Base-by-base conservation (phyloP, 2,797 vertebrate genomes). In the Pempheris klunzingeri region DNA sequence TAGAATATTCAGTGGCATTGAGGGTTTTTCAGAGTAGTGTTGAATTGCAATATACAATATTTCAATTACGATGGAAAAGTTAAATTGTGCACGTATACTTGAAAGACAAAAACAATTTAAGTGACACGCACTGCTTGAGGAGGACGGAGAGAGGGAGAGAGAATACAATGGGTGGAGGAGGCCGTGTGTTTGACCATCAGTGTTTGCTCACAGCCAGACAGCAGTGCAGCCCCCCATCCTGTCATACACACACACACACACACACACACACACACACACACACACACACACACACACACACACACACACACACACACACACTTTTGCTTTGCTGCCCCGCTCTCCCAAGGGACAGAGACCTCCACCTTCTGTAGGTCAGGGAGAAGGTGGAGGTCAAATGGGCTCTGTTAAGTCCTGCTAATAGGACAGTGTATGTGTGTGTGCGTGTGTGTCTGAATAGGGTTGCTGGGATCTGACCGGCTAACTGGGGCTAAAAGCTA, bases 371-470 rank as follows among this genome's bases (percentile, higher is more conserved):
- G 36, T 94, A 95, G 95, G 95, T 95, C 95, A 95, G 93, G 90
- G 93, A 95, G 94, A 95, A 96, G 95, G 95, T 95, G 92, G 95
- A 95, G 95, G 95, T 95, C 94, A 96, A 94, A 94, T 94, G 92
- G 92, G 89, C 87, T 82, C 81, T 88, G 89, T 92, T 92, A 92
- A 82, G 92, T 90, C 85, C 87, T 77, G 81, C 90, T 95, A 95
- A 95, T 95, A 86, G 89, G 91, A 87, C 61, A 18, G 65, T 67
- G 54, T 74, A 38, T 77, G 75, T 60, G 74, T 78, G 79, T 75
- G 47, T 36, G 71, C 52, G 41, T 62, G 79, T 73, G 41, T 44
- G 67, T 71, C 43, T 50, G 69, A 50, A 74, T 54, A 60, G 47
- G 69, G 52, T 38, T 66, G 69, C 59, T 70, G 75, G 78, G 77